Percentiles rank a stretch among this genome's conserved stretches.
These are phyloP conservation scores for Hypomecis punctinalis DNA, from an alignment of 2,888 invertebrate species.

Conservation along the genomic window DNA sequence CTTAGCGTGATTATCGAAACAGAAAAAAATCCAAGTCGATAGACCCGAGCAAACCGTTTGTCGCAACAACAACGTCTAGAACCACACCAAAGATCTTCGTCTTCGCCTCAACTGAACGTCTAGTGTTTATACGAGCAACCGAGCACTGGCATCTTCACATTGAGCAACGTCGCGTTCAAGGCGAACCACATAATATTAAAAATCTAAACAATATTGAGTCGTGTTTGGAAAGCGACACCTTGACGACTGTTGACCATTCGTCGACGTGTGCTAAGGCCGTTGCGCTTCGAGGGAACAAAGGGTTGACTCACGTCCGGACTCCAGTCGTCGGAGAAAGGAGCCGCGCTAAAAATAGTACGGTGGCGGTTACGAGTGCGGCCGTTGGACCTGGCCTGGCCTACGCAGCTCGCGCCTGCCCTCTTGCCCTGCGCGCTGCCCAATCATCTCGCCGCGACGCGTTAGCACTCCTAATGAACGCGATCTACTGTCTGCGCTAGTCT, in stretches of 20 bases:
- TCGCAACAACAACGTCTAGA: constrained; percentile 53
- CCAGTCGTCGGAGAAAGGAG: constrained; percentile 72
- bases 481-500: constrained; percentile 21
- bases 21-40: too few relatives aligned
- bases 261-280: constrained; percentile 52
- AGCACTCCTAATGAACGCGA: constrained; percentile 40
- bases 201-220: constrained; percentile 70
- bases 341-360: constrained; percentile 73
- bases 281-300: constrained; percentile 71
- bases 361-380: constrained; percentile 68
- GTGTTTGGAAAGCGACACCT: constrained; percentile 71
- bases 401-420: constrained; percentile 63
- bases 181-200: constrained; percentile 74
- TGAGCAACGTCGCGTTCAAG: constrained; percentile 73
- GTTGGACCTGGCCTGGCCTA: constrained; percentile 72
- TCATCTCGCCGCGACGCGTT: constrained; percentile 46
- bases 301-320: constrained; percentile 79
- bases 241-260: constrained; percentile 55
- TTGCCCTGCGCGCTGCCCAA: constrained; percentile 53
- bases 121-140: constrained; percentile 59
- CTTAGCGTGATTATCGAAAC: neutral
- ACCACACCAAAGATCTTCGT: constrained; percentile 55
- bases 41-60: constrained; percentile 54
- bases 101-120: constrained; percentile 64
- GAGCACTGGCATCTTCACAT: constrained; percentile 68